Conservation (phyloP, 2,113 vertebrate genomes). For the Lophius piscatorius region DNA sequence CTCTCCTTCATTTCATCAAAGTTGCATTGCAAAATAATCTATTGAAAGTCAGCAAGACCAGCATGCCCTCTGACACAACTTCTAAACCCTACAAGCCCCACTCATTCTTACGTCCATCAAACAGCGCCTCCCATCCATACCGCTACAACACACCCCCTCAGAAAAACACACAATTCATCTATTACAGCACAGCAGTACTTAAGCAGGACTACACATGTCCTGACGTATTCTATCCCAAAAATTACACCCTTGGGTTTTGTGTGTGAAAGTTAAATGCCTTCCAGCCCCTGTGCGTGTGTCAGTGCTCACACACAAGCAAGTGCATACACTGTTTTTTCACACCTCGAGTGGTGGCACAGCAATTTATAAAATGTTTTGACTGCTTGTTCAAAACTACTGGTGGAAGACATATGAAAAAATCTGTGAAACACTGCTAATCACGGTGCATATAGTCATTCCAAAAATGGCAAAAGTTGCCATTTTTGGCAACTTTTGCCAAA, state of each 20-base stretch:
- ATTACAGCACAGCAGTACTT: slow-evolving; percentile 19
- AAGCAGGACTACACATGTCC: slow-evolving; percentile 30
- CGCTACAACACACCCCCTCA: background rate
- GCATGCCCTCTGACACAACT: background rate
- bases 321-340: background rate
- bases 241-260: background rate
- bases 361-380: background rate
- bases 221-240: slow-evolving; percentile 8
- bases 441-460: background rate
- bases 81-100: no score
- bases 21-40: slow-evolving; percentile 4
- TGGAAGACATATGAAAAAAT: background rate
- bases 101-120: slow-evolving; percentile 44
- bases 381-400: slow-evolving; percentile 10
- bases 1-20: slow-evolving; percentile 17
- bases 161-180: background rate
- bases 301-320: slow-evolving; percentile 9
- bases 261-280: slow-evolving; percentile 15
- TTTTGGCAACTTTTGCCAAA: no score
- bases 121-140: slow-evolving; percentile 7
- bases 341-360: slow-evolving; percentile 9
- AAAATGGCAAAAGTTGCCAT: background rate
- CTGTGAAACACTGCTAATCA: background rate
- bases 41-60: slow-evolving; percentile 1
- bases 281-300: slow-evolving; percentile 2